Evolutionary conservation across 1,140 invertebrate genomes (phyloP), one percentile per base, ranked within the genome.

Genomic region (Harlomillsia oculata): DNA sequence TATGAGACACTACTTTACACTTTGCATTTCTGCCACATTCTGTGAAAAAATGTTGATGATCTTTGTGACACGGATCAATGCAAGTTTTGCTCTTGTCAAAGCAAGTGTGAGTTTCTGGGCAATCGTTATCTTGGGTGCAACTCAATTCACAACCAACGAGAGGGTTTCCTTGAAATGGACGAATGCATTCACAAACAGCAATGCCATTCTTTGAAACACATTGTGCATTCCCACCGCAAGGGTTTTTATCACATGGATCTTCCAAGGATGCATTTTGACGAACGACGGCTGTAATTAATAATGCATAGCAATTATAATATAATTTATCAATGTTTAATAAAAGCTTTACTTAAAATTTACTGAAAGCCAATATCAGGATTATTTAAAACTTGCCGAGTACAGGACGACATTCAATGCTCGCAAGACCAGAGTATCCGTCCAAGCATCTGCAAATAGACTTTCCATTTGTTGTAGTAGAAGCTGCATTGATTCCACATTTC

Each of bases 21-120:
- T 89, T 78, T 2, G 89, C 82, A 16, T 81, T 82, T 30, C 72
- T 70, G 16, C 84, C 85, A 67, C 89, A 92, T 21, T 80, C 78
- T 49, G 80, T 81, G 34, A 52, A 58, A 28, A 52, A 51, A 2
- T 30, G 14, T 37, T 52, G 49, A 21, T 50, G 29, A 0, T 40
- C 30, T 1, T 81, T 76, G 59, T 81, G 75, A 64, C 89, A 93
- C 2, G 88, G 87, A 73, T 89, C 88, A 0, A 82, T 70, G 67
- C 88, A 90, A 5, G 75, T 67, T 1, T 48, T n/a, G 46, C 56
- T 82, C 60, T 79, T 82, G 60, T 74, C 75, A 11, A 82, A 74
- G 39, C 75, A 77, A 16, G 73, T 73, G 26, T 68, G 69, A 48
- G 72, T 69, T 6, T 61, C 64, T 14, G 73, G 67, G 61, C 78